phyloP scores from a whole-genome alignment of 2,888 invertebrate species.

The Thereva unica region DNA sequence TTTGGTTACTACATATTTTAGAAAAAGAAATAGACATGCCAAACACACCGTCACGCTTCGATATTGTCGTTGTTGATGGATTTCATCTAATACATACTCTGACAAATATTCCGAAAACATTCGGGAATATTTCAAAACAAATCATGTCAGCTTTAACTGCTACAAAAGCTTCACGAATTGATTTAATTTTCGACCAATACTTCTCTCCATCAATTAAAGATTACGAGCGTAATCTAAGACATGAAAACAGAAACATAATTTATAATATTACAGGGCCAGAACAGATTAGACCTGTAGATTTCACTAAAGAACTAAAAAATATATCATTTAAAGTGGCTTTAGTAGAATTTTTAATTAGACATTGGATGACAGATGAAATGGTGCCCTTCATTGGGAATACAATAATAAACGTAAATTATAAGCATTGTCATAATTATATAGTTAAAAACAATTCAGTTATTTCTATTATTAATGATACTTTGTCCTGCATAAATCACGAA shows the following conservation, averaged over 20 bases:
- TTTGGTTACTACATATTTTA: conserved; percentile 1
- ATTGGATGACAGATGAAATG: conserved; percentile 8
- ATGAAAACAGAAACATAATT: conserved; percentile 5
- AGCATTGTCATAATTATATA: conserved; percentile 10
- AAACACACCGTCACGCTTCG: conserved; percentile 38
- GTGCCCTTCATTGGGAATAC: conserved; percentile 6
- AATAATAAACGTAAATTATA: conserved; percentile 13
- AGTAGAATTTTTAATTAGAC: conserved; percentile 1
- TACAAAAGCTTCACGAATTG: conserved; percentile 14
- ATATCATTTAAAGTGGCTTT: conserved; percentile 9
- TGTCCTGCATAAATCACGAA: conserved; percentile 36
- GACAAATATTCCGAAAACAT: conserved; percentile 10
- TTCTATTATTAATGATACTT: neutral
- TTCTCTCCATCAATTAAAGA: conserved; percentile 43
- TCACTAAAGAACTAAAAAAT: conserved; percentile 21
- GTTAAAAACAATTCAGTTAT: neutral
- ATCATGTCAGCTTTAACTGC: conserved; percentile 2
- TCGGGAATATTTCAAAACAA: conserved; percentile 20
- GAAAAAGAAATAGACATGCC: conserved; percentile 31
- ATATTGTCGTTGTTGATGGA: conserved; percentile 48
- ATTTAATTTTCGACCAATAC: conserved; percentile 24
- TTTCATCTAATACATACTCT: conserved; percentile 46
- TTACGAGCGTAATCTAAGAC: conserved; percentile 36
- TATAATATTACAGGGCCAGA: conserved; percentile 13
- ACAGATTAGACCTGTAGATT: conserved; percentile 11